Evolutionary conservation across 2,797 vertebrate species (phyloP).

Genomic region (Macropodus opercularis): DNA sequence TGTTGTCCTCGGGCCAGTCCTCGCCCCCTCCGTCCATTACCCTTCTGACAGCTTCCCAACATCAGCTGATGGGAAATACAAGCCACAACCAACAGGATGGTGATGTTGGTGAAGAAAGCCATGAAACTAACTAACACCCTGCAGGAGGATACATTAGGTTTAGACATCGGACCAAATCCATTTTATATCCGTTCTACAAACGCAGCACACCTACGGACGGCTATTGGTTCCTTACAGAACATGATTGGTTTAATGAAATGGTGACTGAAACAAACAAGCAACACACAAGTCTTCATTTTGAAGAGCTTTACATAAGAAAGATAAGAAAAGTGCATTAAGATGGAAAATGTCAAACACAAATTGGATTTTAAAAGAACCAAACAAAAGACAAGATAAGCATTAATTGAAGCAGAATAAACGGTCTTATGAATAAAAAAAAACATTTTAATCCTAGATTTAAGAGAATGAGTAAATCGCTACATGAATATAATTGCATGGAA

Average conservation of each 20-base stretch:
- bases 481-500: background rate
- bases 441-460: background rate
- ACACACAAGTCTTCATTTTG: background rate
- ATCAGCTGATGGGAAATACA: conserved; percentile 75
- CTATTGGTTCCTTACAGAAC: background rate
- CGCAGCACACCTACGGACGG: background rate
- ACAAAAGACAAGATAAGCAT: background rate
- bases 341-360: background rate
- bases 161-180: conserved; percentile 21
- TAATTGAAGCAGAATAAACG: background rate
- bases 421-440: too few relatives aligned
- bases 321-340: background rate
- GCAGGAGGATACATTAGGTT: conserved; percentile 42
- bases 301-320: background rate
- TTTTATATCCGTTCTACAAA: conserved; percentile 13
- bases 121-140: conserved; percentile 54
- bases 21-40: conserved; percentile 40
- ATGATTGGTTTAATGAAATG: too few relatives aligned
- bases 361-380: background rate
- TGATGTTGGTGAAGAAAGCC: conserved; percentile 70
- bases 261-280: background rate
- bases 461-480: background rate
- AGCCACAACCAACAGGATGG: conserved; percentile 78
- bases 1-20: conserved; percentile 42
- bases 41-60: conserved; percentile 67